A percentile compares a stretch with the other conserved stretches of the same genome.
These are phyloP conservation scores for Vanessa cardui DNA, from an alignment of 2,888 invertebrate genomes.

Conservation along the genomic window DNA sequence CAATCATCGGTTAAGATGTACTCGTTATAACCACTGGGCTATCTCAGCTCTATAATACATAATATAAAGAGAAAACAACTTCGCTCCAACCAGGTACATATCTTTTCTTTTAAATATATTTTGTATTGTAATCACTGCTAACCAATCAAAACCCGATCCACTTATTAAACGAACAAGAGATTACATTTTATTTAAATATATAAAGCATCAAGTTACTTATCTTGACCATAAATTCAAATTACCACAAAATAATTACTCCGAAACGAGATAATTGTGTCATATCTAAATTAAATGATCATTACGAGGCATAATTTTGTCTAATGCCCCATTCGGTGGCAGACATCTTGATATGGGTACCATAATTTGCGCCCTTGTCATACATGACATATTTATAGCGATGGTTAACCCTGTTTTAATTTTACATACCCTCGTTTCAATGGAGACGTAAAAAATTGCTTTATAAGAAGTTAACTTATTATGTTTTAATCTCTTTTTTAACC, in stretches of 20 bases:
- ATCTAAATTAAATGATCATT: slow-evolving; percentile 37
- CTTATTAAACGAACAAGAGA: not conserved
- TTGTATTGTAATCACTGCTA: not conserved
- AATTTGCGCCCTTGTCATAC: slow-evolving; percentile 48
- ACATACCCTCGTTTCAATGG: slow-evolving; percentile 19
- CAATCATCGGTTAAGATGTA: too few relatives aligned
- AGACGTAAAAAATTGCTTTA: slow-evolving; percentile 17
- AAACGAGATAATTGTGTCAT: slow-evolving; percentile 23
- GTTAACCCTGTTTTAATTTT: slow-evolving; percentile 40
- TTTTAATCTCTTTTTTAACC: too few relatives aligned
- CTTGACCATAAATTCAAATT: slow-evolving; percentile 14
- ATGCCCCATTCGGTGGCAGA: slow-evolving; percentile 27
- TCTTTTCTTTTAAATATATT: not conserved
- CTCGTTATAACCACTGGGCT: too few relatives aligned
- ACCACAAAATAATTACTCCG: slow-evolving; percentile 24
- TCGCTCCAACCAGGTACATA: too few relatives aligned
- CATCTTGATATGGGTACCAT: slow-evolving; percentile 46
- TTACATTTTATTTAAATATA: not conserved
- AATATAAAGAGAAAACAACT: too few relatives aligned
- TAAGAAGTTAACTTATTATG: not conserved
- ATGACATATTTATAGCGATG: slow-evolving; percentile 45
- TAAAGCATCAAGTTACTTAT: not conserved
- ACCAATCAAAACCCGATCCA: not conserved
- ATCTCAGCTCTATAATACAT: too few relatives aligned
- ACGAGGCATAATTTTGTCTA: slow-evolving; percentile 31